phyloP scores from a whole-genome alignment of 2,888 invertebrate species.

The Portevinia maculata region DNA sequence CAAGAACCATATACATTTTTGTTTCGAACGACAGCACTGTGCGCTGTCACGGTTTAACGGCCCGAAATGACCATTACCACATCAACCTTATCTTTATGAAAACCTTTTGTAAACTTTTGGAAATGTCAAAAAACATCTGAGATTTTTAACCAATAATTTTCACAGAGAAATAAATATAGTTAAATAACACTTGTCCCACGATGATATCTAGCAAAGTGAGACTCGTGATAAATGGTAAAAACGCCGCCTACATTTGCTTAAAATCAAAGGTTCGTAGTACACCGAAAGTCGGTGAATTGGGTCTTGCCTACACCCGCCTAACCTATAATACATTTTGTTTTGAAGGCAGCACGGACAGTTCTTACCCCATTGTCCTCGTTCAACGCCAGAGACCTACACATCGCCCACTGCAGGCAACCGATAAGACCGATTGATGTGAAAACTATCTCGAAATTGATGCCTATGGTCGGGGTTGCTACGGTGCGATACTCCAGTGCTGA shows the following conservation, averaged over 20 bases:
- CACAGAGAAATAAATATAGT: conserved; percentile 43
- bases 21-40: not conserved
- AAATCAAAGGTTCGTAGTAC: conserved; percentile 55
- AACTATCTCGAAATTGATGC: conserved; percentile 38
- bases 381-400: conserved; percentile 77
- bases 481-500: conserved; percentile 78
- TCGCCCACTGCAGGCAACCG: conserved; percentile 62
- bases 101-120: not conserved
- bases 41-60: not conserved
- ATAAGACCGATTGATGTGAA: conserved; percentile 29
- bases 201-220: conserved; percentile 64
- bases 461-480: conserved; percentile 55
- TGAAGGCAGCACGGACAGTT: conserved; percentile 37
- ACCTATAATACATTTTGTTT: conserved; percentile 55
- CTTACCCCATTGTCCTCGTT: conserved; percentile 40
- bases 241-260: conserved; percentile 45
- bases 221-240: conserved; percentile 49
- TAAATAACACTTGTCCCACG: conserved; percentile 50
- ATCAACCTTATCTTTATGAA: not conserved
- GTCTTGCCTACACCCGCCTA: conserved; percentile 16
- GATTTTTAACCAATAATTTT: conserved; percentile 34
- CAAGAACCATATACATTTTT: no score
- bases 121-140: conserved; percentile 65
- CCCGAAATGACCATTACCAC: not conserved
- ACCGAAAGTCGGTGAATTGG: not conserved